phyloP scores from a whole-genome alignment of 2,888 invertebrate species.

The Boloria selene region DNA sequence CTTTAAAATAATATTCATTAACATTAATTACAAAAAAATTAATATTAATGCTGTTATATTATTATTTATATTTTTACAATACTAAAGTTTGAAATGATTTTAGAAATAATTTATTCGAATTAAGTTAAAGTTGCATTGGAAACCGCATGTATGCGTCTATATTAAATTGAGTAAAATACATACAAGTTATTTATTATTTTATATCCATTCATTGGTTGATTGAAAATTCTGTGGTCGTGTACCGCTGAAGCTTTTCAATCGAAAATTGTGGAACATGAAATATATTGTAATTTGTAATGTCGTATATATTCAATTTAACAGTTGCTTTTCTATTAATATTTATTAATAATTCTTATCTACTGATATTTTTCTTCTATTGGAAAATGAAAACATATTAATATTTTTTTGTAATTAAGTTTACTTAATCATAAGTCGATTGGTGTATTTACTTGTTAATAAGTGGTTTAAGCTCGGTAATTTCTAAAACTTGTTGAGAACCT shows the following conservation, averaged over 20 bases:
- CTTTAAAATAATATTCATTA: not conserved
- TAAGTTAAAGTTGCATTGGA: not conserved
- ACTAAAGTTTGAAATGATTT: too few relatives aligned
- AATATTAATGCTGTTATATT: constrained; percentile 14
- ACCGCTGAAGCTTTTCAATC: constrained; percentile 1
- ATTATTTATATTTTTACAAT: not conserved
- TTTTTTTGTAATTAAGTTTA: too few relatives aligned
- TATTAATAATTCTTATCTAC: too few relatives aligned
- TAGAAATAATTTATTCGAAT: too few relatives aligned
- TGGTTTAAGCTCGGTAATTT: too few relatives aligned
- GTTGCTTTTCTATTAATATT: too few relatives aligned
- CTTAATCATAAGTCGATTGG: too few relatives aligned
- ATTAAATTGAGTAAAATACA: constrained; percentile 19
- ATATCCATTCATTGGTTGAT: constrained; percentile 24
- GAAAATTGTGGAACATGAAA: constrained; percentile 2
- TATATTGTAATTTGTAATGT: not conserved
- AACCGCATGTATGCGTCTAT: not conserved
- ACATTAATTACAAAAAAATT: not conserved
- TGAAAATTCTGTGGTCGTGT: constrained; percentile 22
- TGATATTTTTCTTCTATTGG: too few relatives aligned
- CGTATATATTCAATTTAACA: too few relatives aligned
- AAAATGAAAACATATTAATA: too few relatives aligned
- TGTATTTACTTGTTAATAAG: too few relatives aligned
- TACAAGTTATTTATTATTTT: constrained; percentile 23
- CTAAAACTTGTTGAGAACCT: too few relatives aligned